Conservation (phyloP, 2,888 invertebrate genomes). For the Tetheella fluctuosa region DNA sequence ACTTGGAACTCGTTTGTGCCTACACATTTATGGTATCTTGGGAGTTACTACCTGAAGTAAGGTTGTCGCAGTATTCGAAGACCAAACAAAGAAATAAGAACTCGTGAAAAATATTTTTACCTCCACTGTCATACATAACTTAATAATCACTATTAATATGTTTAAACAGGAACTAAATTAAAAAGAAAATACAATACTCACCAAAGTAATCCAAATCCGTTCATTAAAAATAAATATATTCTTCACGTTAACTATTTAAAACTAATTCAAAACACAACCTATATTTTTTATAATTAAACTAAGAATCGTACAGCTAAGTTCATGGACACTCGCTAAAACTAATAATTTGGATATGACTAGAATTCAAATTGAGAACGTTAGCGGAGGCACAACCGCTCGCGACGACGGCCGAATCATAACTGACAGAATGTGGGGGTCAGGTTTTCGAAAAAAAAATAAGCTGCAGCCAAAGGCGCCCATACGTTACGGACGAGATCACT, state of each 20-base stretch:
- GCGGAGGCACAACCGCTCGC: conserved; percentile 72
- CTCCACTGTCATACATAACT: neutral
- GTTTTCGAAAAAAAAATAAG: conserved; percentile 74
- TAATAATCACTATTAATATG: too few species aligned
- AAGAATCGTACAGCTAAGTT: conserved; percentile 19
- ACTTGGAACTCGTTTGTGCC: conserved; percentile 1
- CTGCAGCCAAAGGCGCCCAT: conserved; percentile 78
- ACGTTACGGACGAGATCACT: conserved; percentile 81
- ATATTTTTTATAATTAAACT: conserved; percentile 46
- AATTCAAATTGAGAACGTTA: conserved; percentile 60
- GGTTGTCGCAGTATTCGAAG: neutral
- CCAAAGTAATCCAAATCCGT: conserved; percentile 82
- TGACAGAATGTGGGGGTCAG: conserved; percentile 71
- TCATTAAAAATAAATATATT: conserved; percentile 70
- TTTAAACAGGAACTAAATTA: conserved; percentile 26
- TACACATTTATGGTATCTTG: conserved; percentile 4
- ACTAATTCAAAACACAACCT: conserved; percentile 46
- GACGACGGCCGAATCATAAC: conserved; percentile 78
- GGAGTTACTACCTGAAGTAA: conserved; percentile 9
- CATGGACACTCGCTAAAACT: conserved; percentile 53
- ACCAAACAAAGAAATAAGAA: neutral
- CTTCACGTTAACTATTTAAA: conserved; percentile 37
- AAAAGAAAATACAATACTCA: conserved; percentile 48
- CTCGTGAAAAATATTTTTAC: neutral
- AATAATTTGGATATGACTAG: conserved; percentile 81